These are phyloP conservation scores for Cyprinus carpio DNA, from an alignment of 2,113 vertebrate species.

Conservation along the genomic window DNA sequence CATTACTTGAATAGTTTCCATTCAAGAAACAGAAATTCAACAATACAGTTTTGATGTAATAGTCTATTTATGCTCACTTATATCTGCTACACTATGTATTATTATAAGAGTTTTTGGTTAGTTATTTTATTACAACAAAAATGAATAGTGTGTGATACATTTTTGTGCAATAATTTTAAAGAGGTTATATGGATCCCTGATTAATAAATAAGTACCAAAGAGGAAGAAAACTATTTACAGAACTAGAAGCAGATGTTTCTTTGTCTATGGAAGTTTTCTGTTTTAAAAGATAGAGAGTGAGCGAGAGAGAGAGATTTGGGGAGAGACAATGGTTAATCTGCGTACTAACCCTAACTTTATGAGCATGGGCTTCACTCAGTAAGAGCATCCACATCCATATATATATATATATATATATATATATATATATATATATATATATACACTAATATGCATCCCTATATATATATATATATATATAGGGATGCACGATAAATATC, in stretches of 20 bases:
- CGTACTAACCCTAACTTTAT: neutral
- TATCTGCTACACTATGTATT: neutral
- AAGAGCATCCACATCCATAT: neutral
- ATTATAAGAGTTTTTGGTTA: neutral
- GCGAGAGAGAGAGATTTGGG: neutral
- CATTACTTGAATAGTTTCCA: too few species aligned
- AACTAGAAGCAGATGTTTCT: conserved; percentile 4
- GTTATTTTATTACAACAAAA: neutral
- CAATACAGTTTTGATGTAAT: neutral
- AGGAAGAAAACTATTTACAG: neutral
- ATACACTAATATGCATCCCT: too few species aligned
- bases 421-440: too few species aligned
- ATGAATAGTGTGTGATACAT: neutral
- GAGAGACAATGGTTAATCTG: neutral
- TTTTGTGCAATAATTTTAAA: neutral
- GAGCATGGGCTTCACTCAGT: neutral
- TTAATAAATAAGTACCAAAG: neutral
- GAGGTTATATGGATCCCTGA: neutral
- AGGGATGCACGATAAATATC: too few species aligned
- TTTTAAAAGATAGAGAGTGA: too few species aligned
- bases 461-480: too few species aligned
- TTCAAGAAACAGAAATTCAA: neutral
- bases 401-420: too few species aligned
- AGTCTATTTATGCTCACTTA: neutral
- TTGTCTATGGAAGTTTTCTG: neutral